phyloP scores from a whole-genome alignment of 37 sponge, comb jelly and placozoan species.

The Halichondria panicea region DNA sequence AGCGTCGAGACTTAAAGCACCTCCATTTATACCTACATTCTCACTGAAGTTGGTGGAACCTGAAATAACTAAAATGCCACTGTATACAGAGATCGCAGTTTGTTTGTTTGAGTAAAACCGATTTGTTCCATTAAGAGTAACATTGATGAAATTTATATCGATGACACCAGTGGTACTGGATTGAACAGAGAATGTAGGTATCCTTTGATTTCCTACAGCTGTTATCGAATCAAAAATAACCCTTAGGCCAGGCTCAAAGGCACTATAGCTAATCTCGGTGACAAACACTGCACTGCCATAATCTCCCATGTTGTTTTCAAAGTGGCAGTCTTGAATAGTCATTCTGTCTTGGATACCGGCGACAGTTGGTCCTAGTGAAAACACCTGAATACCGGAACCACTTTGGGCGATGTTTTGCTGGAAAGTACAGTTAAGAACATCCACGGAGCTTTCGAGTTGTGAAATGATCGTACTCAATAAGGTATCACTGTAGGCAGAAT shows the following conservation, averaged over 20 bases:
- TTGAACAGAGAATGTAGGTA: too few relatives aligned
- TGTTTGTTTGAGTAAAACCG: not conserved
- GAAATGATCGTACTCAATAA: too few relatives aligned
- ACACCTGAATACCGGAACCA: not conserved
- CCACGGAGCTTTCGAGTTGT: not conserved
- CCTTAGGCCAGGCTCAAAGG: constrained; percentile 11
- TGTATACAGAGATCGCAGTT: not conserved
- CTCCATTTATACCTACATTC: constrained; percentile 24
- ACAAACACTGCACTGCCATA: constrained; percentile 12
- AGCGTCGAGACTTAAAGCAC: constrained; percentile 8
- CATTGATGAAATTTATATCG: not conserved
- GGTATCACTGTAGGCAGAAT: too few relatives aligned
- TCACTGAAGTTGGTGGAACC: not conserved
- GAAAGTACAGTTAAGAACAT: not conserved
- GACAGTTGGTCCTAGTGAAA: not conserved
- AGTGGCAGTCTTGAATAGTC: constrained; percentile 1
- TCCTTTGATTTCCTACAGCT: not conserved
- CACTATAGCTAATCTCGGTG: constrained; percentile 10
- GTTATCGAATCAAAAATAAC: not conserved
- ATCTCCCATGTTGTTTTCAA: not conserved
- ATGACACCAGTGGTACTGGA: not conserved
- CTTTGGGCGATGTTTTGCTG: not conserved
- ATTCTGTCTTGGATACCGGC: constrained; percentile 3
- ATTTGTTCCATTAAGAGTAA: not conserved
- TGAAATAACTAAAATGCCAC: not conserved